Percentiles rank a stretch among this genome's conserved stretches.
These are phyloP conservation scores for Toxostoma redivivum DNA, from an alignment of 2,113 vertebrate species.

Conservation along the genomic window DNA sequence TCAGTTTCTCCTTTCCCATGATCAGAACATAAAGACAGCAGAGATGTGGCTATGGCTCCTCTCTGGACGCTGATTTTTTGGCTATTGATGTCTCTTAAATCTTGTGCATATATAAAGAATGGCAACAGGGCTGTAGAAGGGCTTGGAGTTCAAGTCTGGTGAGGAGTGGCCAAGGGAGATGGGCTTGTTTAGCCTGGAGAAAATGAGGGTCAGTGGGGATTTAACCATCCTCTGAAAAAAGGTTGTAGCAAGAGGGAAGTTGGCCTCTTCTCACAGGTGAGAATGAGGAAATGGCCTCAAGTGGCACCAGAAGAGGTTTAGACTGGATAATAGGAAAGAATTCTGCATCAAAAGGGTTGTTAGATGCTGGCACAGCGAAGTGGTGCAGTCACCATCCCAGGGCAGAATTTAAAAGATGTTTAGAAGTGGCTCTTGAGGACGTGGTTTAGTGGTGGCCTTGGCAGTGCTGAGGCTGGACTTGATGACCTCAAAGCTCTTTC, in stretches of 20 bases:
- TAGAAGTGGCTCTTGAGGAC: not conserved
- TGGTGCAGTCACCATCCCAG: accelerated
- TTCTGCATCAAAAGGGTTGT: not conserved
- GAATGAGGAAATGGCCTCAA: not conserved
- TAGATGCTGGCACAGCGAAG: not conserved
- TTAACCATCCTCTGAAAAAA: too few relatives aligned
- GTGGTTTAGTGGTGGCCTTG: not conserved
- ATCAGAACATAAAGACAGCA: accelerated
- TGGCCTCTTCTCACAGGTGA: not conserved
- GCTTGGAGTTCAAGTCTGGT: not conserved
- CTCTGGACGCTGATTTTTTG: not conserved
- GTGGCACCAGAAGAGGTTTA: not conserved
- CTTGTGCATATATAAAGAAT: not conserved
- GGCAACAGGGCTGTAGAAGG: not conserved
- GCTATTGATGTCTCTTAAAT: not conserved
- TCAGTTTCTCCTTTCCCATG: not conserved
- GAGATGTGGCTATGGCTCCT: not conserved
- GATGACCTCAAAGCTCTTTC: not conserved
- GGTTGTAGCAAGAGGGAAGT: too few relatives aligned
- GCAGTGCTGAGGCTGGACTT: not conserved
- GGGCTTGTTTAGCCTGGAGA: not conserved
- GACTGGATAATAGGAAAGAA: not conserved
- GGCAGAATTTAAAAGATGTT: not conserved
- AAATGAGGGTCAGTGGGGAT: not conserved
- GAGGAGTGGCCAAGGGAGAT: not conserved